Conservation (phyloP, 1,140 invertebrate species). For the Oryzaephilus surinamensis region DNA sequence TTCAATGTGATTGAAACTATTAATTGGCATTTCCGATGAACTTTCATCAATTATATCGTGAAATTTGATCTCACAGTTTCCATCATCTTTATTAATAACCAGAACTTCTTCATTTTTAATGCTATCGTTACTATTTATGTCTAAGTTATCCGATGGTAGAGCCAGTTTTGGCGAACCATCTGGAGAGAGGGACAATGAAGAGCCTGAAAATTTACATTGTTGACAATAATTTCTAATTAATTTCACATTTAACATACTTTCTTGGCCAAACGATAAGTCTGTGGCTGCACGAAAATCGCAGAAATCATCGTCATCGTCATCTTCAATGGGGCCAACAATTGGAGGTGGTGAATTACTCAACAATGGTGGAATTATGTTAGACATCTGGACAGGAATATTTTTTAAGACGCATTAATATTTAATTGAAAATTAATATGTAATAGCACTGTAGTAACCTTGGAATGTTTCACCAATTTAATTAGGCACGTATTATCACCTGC, state of each 20-base stretch:
- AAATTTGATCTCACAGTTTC: too few species aligned
- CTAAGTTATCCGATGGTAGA: constrained; percentile 8
- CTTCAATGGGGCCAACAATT: constrained; percentile 46
- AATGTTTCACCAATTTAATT: constrained; percentile 5
- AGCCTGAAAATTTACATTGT: constrained; percentile 29
- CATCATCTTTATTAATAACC: too few species aligned
- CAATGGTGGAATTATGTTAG: constrained; percentile 45
- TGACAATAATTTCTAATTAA: constrained; percentile 10
- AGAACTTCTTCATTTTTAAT: too few species aligned
- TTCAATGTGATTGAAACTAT: constrained; percentile 10
- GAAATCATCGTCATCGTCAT: constrained; percentile 53
- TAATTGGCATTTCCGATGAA: constrained; percentile 6
- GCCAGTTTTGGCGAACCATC: constrained; percentile 25
- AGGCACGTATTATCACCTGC: constrained; percentile 7
- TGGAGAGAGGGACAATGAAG: constrained; percentile 40
- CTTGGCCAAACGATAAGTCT: constrained; percentile 34
- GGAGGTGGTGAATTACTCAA: constrained; percentile 53
- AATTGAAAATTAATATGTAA: background rate
- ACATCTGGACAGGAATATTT: constrained; percentile 23
- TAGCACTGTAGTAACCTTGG: constrained; percentile 1
- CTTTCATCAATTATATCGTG: too few species aligned
- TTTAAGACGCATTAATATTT: background rate
- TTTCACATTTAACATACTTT: constrained; percentile 21
- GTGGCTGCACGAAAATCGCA: constrained; percentile 44
- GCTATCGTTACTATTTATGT: constrained; percentile 20